Conservation (phyloP, 2,797 vertebrate genomes). For the Sarcoramphus papa region DNA sequence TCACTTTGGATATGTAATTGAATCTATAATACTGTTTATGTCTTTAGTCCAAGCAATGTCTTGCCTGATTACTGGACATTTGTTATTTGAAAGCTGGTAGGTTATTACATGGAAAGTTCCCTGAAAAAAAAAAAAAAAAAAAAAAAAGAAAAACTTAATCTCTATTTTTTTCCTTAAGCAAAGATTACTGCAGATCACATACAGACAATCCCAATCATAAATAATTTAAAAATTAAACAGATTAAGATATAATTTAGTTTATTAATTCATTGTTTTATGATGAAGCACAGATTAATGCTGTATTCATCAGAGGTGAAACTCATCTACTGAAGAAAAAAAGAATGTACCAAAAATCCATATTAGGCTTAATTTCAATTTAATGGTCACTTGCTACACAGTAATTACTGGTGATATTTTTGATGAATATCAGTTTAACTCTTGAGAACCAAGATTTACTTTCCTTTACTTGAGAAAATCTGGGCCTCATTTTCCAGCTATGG, state of each 20-base stretch:
- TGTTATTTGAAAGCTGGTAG: neutral
- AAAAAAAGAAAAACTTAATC: neutral
- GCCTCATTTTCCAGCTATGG: neutral
- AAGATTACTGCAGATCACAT: neutral
- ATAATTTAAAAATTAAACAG: neutral
- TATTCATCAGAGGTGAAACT: neutral
- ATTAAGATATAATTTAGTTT: neutral
- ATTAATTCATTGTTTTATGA: neutral
- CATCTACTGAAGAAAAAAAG: neutral
- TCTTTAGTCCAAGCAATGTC: neutral
- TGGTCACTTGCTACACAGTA: neutral
- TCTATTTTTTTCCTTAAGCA: neutral
- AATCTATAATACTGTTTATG: neutral
- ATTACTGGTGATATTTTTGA: neutral
- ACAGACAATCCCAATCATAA: neutral
- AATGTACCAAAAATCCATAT: neutral
- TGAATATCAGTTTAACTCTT: neutral
- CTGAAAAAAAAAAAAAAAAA: neutral
- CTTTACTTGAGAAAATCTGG: neutral
- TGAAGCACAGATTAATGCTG: neutral
- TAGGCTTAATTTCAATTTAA: neutral
- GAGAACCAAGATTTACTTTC: neutral
- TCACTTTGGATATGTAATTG: neutral
- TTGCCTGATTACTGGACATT: neutral
- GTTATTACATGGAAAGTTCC: neutral